Base-by-base conservation (phyloP, 1,140 invertebrate genomes). In the Meloidogyne hapla region DNA sequence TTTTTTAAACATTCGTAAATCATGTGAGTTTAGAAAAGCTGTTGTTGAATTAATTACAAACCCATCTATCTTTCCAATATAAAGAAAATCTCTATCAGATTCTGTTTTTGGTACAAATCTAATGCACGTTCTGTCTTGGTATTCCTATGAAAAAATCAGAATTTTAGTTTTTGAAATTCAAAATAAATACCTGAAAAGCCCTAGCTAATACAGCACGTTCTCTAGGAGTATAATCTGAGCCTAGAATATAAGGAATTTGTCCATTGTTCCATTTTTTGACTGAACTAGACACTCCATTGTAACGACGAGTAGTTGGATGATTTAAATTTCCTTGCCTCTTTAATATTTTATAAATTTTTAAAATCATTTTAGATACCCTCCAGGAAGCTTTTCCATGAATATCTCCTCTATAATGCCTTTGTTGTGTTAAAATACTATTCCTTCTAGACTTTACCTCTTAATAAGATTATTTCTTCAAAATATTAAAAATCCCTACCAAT, bases 81-180 rank as follows among this genome's bases (percentile, higher is more conserved):
- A 84, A 74, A 91, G 88, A 40, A 88, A 88, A 79, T 92, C 91
- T 4, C 88, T 87, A 80, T 91, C 87, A 62, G 81, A 75, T 48
- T 89, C 74, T 12, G 74, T 89, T 75, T 89, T 89, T 9, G 89
- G 88, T 13, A 89, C 88, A 75, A 92, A 92, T 73, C 86, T 87
- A n/a, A 92, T 82, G 80, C 91, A 92, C 0, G 91, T 91, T 71
- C 88, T 89, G 10, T 88, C 78, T 21, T 91, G 89, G 63, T 90
- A 90, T 61, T 91, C 90, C 3, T 89, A 77, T 40, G 91, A 73
- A 70, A 5, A 12, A 18, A 48, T 23, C 25, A 38, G 26, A 25
- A 64, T 8, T 25, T 18, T 48, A 48, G 18, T 12, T 74, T 73
- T 62, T n/a, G 18, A 3, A 33, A 66, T 26, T 26, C 9, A 12